Conservation (phyloP, 2,797 vertebrate genomes). For the Malacoraja senta region DNA sequence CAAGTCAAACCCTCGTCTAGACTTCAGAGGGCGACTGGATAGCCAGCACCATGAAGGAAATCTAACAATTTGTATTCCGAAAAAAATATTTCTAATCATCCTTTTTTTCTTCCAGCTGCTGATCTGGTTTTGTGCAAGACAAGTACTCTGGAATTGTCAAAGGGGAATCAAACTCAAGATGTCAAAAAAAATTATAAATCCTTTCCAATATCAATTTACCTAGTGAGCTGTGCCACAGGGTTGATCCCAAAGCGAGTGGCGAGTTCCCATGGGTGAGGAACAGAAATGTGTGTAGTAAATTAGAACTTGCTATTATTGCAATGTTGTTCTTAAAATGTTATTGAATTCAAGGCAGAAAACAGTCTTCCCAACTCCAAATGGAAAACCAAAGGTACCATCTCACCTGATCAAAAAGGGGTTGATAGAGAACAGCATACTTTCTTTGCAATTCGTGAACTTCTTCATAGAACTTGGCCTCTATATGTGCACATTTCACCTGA, state of each 20-base stretch:
- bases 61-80: no score
- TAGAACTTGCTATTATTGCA: background rate
- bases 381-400: background rate
- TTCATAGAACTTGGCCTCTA: slow-evolving; percentile 96
- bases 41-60: no score
- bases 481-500: slow-evolving; percentile 96
- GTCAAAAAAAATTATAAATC: background rate
- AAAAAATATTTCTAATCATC: background rate
- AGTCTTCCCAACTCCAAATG: background rate
- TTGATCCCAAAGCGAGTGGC: no score
- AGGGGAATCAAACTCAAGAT: background rate
- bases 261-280: background rate
- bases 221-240: background rate
- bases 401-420: slow-evolving; percentile 97
- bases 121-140: background rate
- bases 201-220: background rate
- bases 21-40: no score
- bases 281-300: background rate
- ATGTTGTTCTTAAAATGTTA: background rate
- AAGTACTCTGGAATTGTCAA: background rate
- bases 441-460: slow-evolving; percentile 96
- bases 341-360: background rate
- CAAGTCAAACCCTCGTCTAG: no score
- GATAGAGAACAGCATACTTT: slow-evolving; percentile 94
- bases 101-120: background rate